These are phyloP conservation scores for Ianthella basta DNA, from an alignment of 37 sponge, comb jelly and placozoan species.

Conservation along the genomic window DNA sequence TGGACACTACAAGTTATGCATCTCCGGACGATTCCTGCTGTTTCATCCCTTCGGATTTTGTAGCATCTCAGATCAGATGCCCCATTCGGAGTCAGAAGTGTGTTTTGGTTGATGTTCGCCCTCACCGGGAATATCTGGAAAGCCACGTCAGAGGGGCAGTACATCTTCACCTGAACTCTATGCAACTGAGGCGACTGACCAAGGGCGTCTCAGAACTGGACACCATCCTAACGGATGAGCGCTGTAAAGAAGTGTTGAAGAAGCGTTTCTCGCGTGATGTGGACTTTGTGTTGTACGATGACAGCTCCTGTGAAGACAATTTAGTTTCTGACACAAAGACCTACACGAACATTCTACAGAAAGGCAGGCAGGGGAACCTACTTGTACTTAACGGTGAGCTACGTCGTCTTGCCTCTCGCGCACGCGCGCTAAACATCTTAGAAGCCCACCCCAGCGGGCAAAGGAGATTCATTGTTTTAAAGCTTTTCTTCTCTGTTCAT, in stretches of 20 bases:
- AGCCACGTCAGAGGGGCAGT: slow-evolving; percentile 46
- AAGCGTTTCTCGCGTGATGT: neutral
- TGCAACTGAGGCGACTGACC: slow-evolving; percentile 51
- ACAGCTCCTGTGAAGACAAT: neutral
- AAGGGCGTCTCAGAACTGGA: slow-evolving; percentile 56
- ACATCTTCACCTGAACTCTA: slow-evolving; percentile 57
- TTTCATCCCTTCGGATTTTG: too few species aligned
- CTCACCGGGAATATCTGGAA: slow-evolving; percentile 39
- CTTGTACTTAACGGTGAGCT: neutral
- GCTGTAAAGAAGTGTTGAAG: slow-evolving; percentile 4
- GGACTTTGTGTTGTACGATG: slow-evolving; percentile 6
- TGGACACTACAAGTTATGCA: too few species aligned
- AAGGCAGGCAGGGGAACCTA: neutral
- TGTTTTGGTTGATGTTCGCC: slow-evolving; percentile 63
- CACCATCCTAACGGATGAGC: slow-evolving; percentile 19
- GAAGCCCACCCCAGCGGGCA: too few species aligned
- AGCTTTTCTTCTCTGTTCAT: neutral
- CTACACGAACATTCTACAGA: neutral
- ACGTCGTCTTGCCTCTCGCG: too few species aligned
- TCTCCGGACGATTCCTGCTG: too few species aligned
- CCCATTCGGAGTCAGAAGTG: neutral
- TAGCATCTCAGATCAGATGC: too few species aligned
- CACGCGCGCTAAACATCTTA: too few species aligned
- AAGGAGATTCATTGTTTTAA: neutral
- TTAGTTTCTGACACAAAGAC: neutral